phyloP scores from a whole-genome alignment of 2,113 vertebrate species.

The Apteryx owenii region DNA sequence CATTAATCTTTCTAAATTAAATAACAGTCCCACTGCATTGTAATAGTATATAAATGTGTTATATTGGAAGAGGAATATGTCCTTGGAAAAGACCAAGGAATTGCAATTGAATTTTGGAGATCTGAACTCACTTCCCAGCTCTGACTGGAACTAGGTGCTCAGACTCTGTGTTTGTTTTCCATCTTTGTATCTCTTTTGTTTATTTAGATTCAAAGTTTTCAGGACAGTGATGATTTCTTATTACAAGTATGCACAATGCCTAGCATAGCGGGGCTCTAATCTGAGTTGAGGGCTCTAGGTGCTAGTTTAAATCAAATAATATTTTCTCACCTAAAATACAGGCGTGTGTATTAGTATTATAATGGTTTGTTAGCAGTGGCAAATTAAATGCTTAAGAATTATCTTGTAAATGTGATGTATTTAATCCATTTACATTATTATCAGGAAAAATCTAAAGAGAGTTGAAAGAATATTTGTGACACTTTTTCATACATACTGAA shows the following conservation, averaged over 20 bases:
- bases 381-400: not conserved
- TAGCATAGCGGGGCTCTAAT: not conserved
- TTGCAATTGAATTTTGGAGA: not conserved
- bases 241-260: not conserved
- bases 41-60: not conserved
- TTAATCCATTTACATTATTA: not conserved
- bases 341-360: not conserved
- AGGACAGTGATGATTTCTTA: not conserved
- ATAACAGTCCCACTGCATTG: not conserved
- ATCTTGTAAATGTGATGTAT: not conserved
- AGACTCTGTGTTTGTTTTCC: not conserved
- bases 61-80: not conserved
- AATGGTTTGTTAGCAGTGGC: not conserved
- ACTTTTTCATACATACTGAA: not conserved
- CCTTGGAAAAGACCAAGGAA: not conserved
- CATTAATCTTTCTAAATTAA: not conserved
- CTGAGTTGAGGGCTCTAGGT: not conserved
- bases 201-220: not conserved
- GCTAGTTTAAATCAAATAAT: not conserved
- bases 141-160: not conserved
- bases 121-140: not conserved
- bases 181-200: not conserved
- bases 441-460: not conserved
- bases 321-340: not conserved
- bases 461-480: not conserved